A percentile compares a stretch with the other conserved stretches of the same genome.
Conservation (phyloP, 1,140 invertebrate genomes). For the Heliconius hewitsoni region DNA sequence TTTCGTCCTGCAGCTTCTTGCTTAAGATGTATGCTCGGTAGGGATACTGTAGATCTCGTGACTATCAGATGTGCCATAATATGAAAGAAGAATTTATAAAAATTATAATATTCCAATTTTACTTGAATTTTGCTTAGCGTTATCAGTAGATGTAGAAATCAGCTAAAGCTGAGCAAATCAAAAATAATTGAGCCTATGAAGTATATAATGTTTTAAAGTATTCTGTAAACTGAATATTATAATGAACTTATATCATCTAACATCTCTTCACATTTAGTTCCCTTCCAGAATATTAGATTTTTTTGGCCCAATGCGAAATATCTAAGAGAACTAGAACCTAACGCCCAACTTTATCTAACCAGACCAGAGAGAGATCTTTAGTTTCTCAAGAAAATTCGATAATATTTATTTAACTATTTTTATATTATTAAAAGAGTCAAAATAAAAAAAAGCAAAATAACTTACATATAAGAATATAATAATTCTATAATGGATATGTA, state of each 20-base stretch:
- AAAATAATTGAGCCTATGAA: not conserved
- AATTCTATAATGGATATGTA: not conserved
- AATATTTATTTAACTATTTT: no score
- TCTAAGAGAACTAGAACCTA: no score
- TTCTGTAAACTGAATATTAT: no score
- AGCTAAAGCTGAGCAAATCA: not conserved
- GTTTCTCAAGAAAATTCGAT: no score
- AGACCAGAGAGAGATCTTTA: no score
- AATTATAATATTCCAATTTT: not conserved
- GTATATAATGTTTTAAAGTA: no score
- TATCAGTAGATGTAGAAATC: not conserved
- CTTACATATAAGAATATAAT: not conserved
- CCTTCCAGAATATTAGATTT: no score
- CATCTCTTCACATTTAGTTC: no score
- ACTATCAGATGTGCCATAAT: constrained; percentile 24
- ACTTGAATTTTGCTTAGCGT: not conserved
- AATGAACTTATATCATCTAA: no score
- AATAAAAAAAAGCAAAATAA: not conserved
- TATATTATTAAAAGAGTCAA: not conserved
- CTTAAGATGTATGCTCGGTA: constrained; percentile 39
- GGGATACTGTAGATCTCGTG: constrained; percentile 38
- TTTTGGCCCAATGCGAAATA: no score
- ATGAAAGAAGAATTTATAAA: not conserved
- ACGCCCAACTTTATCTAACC: no score
- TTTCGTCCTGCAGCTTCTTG: constrained; percentile 40